A percentile compares a stretch with the other conserved stretches of the same genome.
These are phyloP conservation scores for Sylvia atricapilla DNA, from an alignment of 2,113 vertebrate genomes.

Conservation along the genomic window DNA sequence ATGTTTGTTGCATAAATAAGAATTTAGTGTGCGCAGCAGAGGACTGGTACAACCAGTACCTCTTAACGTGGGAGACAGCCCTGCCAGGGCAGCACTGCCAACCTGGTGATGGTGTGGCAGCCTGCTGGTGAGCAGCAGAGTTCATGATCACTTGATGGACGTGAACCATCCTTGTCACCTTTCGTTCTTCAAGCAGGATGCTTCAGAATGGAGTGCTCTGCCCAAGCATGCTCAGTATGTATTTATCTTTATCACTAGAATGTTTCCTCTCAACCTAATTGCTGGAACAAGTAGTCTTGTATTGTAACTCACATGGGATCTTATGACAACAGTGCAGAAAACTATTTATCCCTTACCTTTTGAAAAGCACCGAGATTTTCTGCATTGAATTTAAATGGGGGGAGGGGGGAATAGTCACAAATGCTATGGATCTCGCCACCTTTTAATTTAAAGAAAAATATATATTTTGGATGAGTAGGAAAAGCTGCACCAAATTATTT, in stretches of 20 bases:
- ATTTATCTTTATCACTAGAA: conserved; percentile 72
- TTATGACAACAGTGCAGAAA: conserved; percentile 58
- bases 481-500: conserved; percentile 76
- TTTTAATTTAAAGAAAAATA: conserved; percentile 55
- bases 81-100: conserved; percentile 2
- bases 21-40: conserved; percentile 24
- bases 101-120: conserved; percentile 10
- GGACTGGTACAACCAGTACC: conserved; percentile 35
- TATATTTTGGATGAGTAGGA: conserved; percentile 65
- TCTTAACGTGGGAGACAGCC: conserved; percentile 28
- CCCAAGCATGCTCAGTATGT: conserved; percentile 74
- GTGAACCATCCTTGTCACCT: conserved; percentile 66
- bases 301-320: conserved; percentile 58
- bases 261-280: conserved; percentile 68
- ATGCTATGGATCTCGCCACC: conserved; percentile 64
- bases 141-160: conserved; percentile 64
- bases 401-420: conserved; percentile 26
- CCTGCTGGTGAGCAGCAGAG: conserved; percentile 32
- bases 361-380: conserved; percentile 51
- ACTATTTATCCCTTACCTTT: conserved; percentile 26
- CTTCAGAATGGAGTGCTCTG: conserved; percentile 72
- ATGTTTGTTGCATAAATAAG: conserved; percentile 70
- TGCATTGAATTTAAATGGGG: conserved; percentile 43
- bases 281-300: conserved; percentile 65
- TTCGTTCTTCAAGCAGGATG: conserved; percentile 71